Conservation (phyloP, 2,113 vertebrate genomes). For the Tachysurus fulvidraco region DNA sequence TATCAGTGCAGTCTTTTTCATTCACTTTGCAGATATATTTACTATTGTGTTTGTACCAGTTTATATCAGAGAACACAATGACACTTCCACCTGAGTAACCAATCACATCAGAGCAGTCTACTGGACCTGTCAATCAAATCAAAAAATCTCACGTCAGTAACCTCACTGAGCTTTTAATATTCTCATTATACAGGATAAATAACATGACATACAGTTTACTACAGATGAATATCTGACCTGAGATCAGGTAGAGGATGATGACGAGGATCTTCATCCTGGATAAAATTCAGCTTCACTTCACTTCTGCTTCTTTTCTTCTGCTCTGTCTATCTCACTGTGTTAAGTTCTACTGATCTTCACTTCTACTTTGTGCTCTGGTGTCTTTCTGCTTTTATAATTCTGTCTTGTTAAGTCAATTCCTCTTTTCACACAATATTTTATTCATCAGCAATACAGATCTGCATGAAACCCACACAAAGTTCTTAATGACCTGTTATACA, state of each 20-base stretch:
- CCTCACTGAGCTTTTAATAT: no score
- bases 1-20: conserved; percentile 1
- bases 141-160: not conserved
- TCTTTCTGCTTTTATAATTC: not conserved
- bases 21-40: conserved; percentile 23
- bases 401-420: not conserved
- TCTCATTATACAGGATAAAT: not conserved
- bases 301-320: not conserved
- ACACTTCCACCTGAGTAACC: conserved; percentile 30
- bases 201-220: not conserved
- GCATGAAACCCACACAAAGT: not conserved
- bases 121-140: conserved; percentile 19
- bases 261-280: conserved; percentile 34
- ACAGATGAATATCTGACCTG: conserved; percentile 18
- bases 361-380: not conserved
- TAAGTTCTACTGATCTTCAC: no score
- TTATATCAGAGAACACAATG: not conserved
- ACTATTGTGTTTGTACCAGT: not conserved
- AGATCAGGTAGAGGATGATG: conserved; percentile 24
- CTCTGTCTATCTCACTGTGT: not conserved
- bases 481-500: not conserved
- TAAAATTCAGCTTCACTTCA: no score
- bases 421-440: not conserved
- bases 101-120: not conserved
- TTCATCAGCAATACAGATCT: not conserved